Evolutionary conservation across 2,888 invertebrate genomes (phyloP), one percentile per base, ranked within the genome.

Genomic region (Cerceris rybyensis): DNA sequence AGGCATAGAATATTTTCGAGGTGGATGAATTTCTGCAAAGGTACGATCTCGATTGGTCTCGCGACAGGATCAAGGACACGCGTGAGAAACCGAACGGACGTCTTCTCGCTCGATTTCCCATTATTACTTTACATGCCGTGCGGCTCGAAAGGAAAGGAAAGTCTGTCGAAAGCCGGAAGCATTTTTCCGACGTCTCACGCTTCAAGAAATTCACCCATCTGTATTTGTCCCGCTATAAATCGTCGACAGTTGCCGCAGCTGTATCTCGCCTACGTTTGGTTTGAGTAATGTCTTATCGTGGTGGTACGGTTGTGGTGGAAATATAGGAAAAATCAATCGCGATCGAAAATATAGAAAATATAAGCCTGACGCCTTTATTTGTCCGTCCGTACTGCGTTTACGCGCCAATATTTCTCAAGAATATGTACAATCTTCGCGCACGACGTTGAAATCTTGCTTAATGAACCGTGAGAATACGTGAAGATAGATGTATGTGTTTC

Each of bases 131-230:
- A 71, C 76, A 75, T 72, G 65, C 69, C 72, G 68, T 49, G 68
- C 52, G 54, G 49, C 57, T 14, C 58, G 74, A 73, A 75, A 76
- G 60, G 66, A 82, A 72, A 77, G 60, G 66, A 82, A 72, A 77
- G 82, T 75, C 64, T 73, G 76, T 76, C 75, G 79, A 80, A 77
- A 82, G 78, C 77, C 78, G 77, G 73, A 81, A 81, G 76, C 83
- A 87, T 88, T 85, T 83, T 72, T 70, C 81, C 78, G 80, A 82
- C 70, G 86, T 87, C 83, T 84, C 81, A 84, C 68, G 81, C 70
- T 75, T 69, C 82, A 70, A 78, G 69, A 74, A 78, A 61, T 76
- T 83, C 50, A 52, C 28, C 83, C 78, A 76, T 83, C 83, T 78
- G 78, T 80, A 78, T 78, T 78, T 80, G 83, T 83, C 78, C 65